phyloP scores from a whole-genome alignment of 2,888 invertebrate species.

The Liodrosophila aerea region DNA sequence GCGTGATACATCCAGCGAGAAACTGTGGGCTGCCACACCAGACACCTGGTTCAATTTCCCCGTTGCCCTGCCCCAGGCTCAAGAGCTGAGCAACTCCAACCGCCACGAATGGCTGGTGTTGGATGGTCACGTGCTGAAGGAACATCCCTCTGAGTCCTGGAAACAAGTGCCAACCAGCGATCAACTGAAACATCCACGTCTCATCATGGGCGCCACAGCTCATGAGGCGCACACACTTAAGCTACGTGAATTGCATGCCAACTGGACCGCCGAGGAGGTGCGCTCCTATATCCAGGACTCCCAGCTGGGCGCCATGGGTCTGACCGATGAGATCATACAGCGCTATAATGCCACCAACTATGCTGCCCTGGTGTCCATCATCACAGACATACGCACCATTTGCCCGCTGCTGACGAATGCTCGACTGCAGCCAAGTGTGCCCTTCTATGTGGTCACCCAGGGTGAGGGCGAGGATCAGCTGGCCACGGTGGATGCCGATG shows the following conservation, averaged over 20 bases:
- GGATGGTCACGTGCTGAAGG: constrained; percentile 88
- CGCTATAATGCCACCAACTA: constrained; percentile 88
- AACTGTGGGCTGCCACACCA: constrained; percentile 88
- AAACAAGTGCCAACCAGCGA: constrained; percentile 82
- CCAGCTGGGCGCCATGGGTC: constrained; percentile 85
- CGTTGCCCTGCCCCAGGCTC: constrained; percentile 83
- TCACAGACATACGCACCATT: constrained; percentile 90
- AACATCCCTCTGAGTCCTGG: constrained; percentile 87
- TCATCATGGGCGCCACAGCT: constrained; percentile 89
- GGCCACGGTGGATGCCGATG: constrained; percentile 86
- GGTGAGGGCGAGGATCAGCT: constrained; percentile 83
- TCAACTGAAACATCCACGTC: constrained; percentile 76
- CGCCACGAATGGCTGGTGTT: constrained; percentile 90
- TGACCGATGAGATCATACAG: constrained; percentile 86
- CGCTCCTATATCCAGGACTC: constrained; percentile 85
- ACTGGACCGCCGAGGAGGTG: constrained; percentile 87
- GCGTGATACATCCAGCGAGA: constrained; percentile 83
- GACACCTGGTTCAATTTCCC: constrained; percentile 87
- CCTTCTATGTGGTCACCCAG: constrained; percentile 89
- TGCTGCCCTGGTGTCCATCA: constrained; percentile 87
- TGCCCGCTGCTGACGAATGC: constrained; percentile 90
- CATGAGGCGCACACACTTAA: constrained; percentile 88
- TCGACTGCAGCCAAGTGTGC: constrained; percentile 85
- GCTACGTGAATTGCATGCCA: constrained; percentile 85
- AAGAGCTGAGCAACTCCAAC: constrained; percentile 84